Evolutionary conservation across 2,113 vertebrate species (phyloP).

Genomic region (Perca flavescens): DNA sequence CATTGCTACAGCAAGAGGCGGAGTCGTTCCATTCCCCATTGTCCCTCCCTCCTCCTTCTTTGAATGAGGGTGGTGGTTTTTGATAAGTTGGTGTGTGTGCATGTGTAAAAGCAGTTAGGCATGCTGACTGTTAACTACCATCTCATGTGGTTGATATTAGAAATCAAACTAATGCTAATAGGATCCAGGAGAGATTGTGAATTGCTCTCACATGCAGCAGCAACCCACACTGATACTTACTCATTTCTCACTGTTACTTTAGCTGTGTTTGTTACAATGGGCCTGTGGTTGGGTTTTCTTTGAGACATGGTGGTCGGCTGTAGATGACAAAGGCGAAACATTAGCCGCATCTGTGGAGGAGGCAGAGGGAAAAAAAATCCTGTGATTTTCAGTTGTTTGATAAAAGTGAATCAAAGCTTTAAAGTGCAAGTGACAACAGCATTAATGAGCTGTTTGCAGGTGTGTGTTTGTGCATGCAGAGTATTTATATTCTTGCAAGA

Average conservation of each 20-base stretch:
- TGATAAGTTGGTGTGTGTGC: conserved; percentile 21
- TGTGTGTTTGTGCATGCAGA: conserved; percentile 11
- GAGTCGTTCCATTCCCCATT: conserved; percentile 32
- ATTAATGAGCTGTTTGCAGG: conserved; percentile 13
- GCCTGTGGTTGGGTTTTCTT: conserved; percentile 29
- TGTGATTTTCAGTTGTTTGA: conserved; percentile 19
- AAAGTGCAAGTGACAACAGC: background rate
- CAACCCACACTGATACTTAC: conserved; percentile 50
- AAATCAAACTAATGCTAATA: conserved; percentile 80
- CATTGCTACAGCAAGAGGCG: conserved; percentile 52
- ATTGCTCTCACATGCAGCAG: conserved; percentile 66
- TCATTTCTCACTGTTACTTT: conserved; percentile 52
- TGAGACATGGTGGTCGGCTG: conserved; percentile 22
- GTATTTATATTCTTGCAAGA: conserved; percentile 18
- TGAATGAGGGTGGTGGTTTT: conserved; percentile 70
- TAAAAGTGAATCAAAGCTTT: background rate
- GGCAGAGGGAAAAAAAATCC: background rate
- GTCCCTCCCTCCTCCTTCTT: conserved; percentile 39
- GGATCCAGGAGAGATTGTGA: conserved; percentile 76
- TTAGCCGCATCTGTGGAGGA: conserved; percentile 29
- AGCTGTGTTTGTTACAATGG: conserved; percentile 54
- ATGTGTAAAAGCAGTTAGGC: conserved; percentile 35
- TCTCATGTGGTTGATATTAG: conserved; percentile 83
- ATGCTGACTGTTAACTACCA: conserved; percentile 40
- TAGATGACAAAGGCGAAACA: conserved; percentile 55